Base-by-base conservation (phyloP, 1,140 invertebrate species). In the Drosophila murphyi region DNA sequence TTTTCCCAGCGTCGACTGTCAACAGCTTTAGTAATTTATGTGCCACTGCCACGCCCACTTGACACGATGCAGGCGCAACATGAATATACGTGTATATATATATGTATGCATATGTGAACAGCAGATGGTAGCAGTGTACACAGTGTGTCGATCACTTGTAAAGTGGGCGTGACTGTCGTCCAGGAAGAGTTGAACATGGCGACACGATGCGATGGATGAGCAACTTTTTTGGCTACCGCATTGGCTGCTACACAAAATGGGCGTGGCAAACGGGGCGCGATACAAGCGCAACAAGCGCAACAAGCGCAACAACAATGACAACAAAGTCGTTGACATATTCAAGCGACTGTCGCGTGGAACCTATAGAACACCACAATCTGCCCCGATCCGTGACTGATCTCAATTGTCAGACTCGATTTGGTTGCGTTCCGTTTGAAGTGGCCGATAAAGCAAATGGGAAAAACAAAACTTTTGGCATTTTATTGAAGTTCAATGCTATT, bases 401-500 rank as follows among this genome's bases (percentile, higher is more conserved):
- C 51, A 62, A 51, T 72, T 78, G 82, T 86, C 78, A 78, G 54
- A 55, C 52, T 83, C 76, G 72, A 80, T 89, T 89, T 78, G 62
- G 51, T 47, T 57, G 20, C 34, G 12, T 31, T 41, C 29, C 57
- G 73, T 82, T 82, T 87, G 83, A 88, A 63, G 80, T 88, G 72
- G 62, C 68, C 34, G 54, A 63, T 43, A 70, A 37, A 20, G 35
- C 5, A 54, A 55, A 56, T 60, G 48, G 29, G 37, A 52, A 61
- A 50, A 50, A 68, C 50, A 60, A 62, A 79, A 85, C 73, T 85
- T 85, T 83, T 76, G 55, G 81, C 86, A 81, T 89, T 85, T 89
- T 85, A 85, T 89, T 76, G 69, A 89, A 90, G 85, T 90, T 89
- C 81, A 89, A 20, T n/a, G 65, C 50, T 88, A 89, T 83, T 83